Evolutionary conservation across 2,113 vertebrate species (phyloP).

Genomic region (Odocoileus virginianus): DNA sequence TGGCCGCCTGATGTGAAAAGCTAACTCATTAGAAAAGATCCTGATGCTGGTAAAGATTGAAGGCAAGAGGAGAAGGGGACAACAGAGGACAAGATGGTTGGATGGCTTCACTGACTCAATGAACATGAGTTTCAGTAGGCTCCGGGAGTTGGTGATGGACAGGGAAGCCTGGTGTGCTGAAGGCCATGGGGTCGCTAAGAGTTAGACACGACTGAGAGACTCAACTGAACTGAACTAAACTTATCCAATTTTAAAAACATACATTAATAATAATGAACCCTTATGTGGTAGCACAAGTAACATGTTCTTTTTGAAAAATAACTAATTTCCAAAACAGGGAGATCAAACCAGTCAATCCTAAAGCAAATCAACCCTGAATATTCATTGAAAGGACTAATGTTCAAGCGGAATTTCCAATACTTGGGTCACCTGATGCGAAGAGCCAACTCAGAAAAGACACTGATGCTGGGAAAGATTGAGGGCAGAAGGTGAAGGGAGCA

Average conservation of each 20-base stretch:
- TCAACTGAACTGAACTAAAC: not conserved
- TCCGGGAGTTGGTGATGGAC: not conserved
- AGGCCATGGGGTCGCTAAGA: not conserved
- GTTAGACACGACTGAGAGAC: not conserved
- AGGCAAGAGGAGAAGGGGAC: not conserved
- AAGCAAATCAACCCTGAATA: not conserved
- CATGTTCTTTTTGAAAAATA: not conserved
- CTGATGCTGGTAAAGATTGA: not conserved
- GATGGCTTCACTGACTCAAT: not conserved
- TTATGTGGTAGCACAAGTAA: not conserved
- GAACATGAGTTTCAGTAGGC: not conserved
- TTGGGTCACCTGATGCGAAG: not conserved
- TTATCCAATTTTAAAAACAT: not conserved
- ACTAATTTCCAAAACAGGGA: not conserved
- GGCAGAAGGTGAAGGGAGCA: not conserved
- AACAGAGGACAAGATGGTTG: not conserved
- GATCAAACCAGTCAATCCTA: not conserved
- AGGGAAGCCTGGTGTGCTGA: not conserved
- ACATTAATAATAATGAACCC: not conserved
- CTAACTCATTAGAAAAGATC: not conserved
- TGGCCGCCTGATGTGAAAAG: not conserved
- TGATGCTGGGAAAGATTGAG: not conserved
- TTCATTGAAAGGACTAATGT: not conserved
- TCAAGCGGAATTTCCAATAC: not conserved
- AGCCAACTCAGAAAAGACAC: not conserved